Evolutionary conservation across 2,888 invertebrate genomes (phyloP), one percentile per base, ranked within the genome.

Genomic region (Nezara viridula): DNA sequence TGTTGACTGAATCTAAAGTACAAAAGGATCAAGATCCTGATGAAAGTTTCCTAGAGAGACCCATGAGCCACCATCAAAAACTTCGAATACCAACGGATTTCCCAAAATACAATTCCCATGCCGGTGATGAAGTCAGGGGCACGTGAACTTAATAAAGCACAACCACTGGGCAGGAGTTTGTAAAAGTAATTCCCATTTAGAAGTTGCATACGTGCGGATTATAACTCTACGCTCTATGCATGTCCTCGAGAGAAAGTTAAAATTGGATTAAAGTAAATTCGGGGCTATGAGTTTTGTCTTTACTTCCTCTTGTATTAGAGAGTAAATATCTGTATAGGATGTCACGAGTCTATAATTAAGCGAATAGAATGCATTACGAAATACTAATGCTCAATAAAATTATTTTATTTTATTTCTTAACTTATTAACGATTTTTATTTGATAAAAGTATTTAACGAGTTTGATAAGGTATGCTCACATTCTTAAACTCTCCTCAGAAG

Each of bases 161-260:
- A 81, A 24, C 40, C 40, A n/a, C 81, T 44, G 81, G 81, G 81
- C 81, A n/a, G 44, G 81, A 81, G 44, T 81, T 81, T 89, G 60
- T 81, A 87, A 89, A 89, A 89, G 89, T 89, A 89, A 89, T 89
- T 89, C 87, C 87, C 89, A 89, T 89, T 86, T 89, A 87, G 87
- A 89, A 89, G 86, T 89, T 77, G 89, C 44, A 52, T 44, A 77
- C 86, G 60, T 73, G 86, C 73, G 81, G 81, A 40, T 81, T 81
- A 81, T 37, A 81, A 81, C 81, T 44, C 44, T 81, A 24, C 44
- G n/a, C 81, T 44, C 19, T n/a, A n/a, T n/a, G 81, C 81, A 81
- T 44, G 32, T 81, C 81, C 40, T 81, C 81, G 16, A 37, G 44
- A 6, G 24, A 44, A 81, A 81, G 81, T 81, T 81, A 81, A 81